Evolutionary conservation across 2,113 vertebrate genomes (phyloP).

Genomic region (Pseudorectes ferrugineus): DNA sequence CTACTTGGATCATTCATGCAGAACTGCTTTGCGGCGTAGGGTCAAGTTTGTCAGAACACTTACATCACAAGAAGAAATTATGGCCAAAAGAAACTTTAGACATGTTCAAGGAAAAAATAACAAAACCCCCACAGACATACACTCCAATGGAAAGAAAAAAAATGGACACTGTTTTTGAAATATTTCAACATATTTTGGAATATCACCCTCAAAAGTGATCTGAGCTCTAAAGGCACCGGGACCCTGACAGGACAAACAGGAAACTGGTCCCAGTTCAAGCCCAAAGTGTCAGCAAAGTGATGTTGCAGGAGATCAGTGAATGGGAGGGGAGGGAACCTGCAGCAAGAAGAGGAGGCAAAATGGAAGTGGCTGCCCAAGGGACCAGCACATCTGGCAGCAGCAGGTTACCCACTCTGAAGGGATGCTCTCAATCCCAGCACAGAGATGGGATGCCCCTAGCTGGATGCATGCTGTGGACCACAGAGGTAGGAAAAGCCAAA

Average conservation of each 20-base stretch:
- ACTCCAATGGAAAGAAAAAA: background rate
- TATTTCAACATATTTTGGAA: background rate
- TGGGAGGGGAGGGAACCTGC: background rate
- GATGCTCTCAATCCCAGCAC: rapidly evolving
- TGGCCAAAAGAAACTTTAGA: background rate
- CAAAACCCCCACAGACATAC: background rate
- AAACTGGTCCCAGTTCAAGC: background rate
- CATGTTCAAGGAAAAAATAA: background rate
- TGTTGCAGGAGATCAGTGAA: background rate
- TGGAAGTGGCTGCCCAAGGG: background rate
- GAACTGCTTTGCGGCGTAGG: background rate
- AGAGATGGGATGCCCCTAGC: rapidly evolving
- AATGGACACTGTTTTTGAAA: background rate
- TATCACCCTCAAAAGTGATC: background rate
- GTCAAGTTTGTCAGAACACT: constrained; percentile 20
- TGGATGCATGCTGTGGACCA: background rate
- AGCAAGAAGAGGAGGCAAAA: background rate
- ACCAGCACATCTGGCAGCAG: background rate
- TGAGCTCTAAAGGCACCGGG: background rate
- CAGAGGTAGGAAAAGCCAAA: background rate
- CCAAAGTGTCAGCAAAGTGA: background rate
- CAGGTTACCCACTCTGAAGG: background rate
- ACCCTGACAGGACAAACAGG: background rate
- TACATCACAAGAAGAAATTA: background rate
- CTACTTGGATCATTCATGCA: constrained; percentile 6